phyloP scores from a whole-genome alignment of 1,140 invertebrate genomes.

The Neoseiulus cucumeris region DNA sequence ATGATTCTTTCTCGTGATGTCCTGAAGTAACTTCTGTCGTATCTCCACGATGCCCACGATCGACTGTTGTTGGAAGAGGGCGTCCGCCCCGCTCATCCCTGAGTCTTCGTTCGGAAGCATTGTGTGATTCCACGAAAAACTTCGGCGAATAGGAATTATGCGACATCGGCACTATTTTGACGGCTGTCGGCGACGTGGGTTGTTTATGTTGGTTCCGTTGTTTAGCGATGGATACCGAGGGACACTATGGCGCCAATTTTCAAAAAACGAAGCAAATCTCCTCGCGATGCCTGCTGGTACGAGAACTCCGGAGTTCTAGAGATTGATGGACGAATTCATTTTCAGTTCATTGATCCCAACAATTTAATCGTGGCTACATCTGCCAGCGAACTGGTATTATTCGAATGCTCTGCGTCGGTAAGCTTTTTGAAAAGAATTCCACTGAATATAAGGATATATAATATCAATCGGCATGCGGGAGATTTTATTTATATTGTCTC shows the following conservation, averaged over 20 bases:
- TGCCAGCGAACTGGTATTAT: not conserved
- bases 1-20: constrained; percentile 41
- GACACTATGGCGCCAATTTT: not conserved
- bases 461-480: too few relatives aligned
- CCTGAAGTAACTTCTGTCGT: not conserved
- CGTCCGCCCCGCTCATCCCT: not conserved
- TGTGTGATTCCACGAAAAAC: not conserved
- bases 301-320: too few relatives aligned
- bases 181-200: too few relatives aligned
- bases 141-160: not conserved
- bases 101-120: not conserved
- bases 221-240: too few relatives aligned
- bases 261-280: not conserved
- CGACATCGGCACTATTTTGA: not conserved
- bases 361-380: not conserved
- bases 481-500: too few relatives aligned
- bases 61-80: not conserved
- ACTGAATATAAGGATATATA: too few relatives aligned
- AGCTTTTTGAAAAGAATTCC: too few relatives aligned
- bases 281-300: not conserved
- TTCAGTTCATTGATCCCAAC: constrained; percentile 4
- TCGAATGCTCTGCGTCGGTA: not conserved
- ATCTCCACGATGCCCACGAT: constrained; percentile 1
- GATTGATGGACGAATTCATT: too few relatives aligned
- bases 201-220: too few relatives aligned